Evolutionary conservation across 2,888 invertebrate genomes (phyloP).

Genomic region (Nymphalis c-album): DNA sequence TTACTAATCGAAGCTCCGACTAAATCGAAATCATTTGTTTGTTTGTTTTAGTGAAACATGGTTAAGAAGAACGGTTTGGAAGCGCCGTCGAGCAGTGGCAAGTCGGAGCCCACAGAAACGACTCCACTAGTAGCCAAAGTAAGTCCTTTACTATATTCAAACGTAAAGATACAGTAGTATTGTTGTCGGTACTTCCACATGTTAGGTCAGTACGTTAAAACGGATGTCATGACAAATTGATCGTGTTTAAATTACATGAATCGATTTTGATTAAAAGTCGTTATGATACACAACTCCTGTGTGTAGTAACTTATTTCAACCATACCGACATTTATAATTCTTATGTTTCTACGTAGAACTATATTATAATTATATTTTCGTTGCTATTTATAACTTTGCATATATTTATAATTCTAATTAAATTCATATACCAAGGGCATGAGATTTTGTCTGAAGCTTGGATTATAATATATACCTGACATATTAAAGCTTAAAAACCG

Average conservation of each 20-base stretch:
- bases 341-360: no score
- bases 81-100: constrained; percentile 39
- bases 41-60: constrained; percentile 47
- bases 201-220: background rate
- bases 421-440: background rate
- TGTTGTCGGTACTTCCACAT: background rate
- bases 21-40: constrained; percentile 34
- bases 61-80: constrained; percentile 56
- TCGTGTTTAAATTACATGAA: background rate
- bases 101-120: constrained; percentile 51
- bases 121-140: constrained; percentile 66
- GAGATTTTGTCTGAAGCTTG: background rate
- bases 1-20: background rate
- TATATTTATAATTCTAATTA: no score
- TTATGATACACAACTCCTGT: background rate
- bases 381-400: background rate
- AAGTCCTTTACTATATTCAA: constrained; percentile 40
- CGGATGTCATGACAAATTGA: constrained; percentile 7
- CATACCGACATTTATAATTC: no score
- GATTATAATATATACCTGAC: no score
- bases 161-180: background rate
- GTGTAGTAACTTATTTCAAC: no score
- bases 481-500: constrained; percentile 14
- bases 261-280: background rate
- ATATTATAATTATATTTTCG: no score